Evolutionary conservation across 2,797 vertebrate genomes (phyloP).

Genomic region (Ficedula albicollis): DNA sequence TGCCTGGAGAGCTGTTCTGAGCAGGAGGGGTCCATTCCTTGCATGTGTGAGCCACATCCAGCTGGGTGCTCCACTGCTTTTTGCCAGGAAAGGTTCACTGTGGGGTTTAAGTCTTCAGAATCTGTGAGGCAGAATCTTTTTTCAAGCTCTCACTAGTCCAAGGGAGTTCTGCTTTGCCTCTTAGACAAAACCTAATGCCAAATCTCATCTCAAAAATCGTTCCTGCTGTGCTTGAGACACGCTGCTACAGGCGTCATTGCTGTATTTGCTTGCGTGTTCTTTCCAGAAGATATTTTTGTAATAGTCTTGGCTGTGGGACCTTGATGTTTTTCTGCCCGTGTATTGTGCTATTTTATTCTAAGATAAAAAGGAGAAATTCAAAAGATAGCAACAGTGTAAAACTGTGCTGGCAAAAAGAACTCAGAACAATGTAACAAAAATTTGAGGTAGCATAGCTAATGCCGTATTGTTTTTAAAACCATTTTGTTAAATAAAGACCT

Average conservation of each 20-base stretch:
- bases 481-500: not conserved
- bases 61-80: not conserved
- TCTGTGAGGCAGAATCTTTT: not conserved
- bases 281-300: not conserved
- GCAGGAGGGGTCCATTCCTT: too few relatives aligned
- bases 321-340: not conserved
- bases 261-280: not conserved
- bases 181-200: not conserved
- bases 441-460: not conserved
- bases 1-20: not conserved
- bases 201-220: not conserved
- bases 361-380: not conserved
- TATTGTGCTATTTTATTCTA: not conserved
- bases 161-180: not conserved
- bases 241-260: not conserved
- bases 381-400: not conserved
- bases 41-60: fast-evolving
- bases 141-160: not conserved
- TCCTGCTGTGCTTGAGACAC: not conserved
- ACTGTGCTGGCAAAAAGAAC: not conserved
- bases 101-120: not conserved
- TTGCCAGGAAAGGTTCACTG: not conserved
- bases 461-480: not conserved
- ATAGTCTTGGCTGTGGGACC: not conserved
- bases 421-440: not conserved